A percentile compares a stretch with the other conserved stretches of the same genome.
Evolutionary conservation across 2,113 vertebrate genomes (phyloP).

Genomic region (Amphilophus citrinellus): DNA sequence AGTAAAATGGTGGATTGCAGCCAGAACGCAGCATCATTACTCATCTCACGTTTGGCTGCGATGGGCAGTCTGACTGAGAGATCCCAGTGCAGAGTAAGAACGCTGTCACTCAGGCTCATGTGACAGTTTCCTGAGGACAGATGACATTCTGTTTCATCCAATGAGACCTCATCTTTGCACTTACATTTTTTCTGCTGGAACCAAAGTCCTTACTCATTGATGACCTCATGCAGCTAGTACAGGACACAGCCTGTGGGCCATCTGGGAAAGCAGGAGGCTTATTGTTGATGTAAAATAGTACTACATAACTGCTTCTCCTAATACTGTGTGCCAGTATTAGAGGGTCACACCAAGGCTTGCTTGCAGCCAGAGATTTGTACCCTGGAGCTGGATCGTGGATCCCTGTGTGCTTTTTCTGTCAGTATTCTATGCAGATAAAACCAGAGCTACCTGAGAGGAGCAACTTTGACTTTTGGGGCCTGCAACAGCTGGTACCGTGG

Average conservation of each 20-base stretch:
- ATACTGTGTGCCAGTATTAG: background rate
- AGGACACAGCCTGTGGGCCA: background rate
- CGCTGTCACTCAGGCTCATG: conserved; percentile 37
- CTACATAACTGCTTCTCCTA: background rate
- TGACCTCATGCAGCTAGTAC: no score
- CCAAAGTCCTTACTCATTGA: no score
- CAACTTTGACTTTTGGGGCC: no score
- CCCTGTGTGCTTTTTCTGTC: background rate
- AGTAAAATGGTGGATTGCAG: background rate
- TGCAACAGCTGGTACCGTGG: background rate
- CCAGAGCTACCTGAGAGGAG: background rate
- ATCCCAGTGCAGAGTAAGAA: conserved; percentile 19
- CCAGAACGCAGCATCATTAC: conserved; percentile 21
- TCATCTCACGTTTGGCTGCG: conserved; percentile 27
- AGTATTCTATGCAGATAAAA: background rate
- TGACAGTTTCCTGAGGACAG: conserved; percentile 47
- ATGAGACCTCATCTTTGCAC: conserved; percentile 14
- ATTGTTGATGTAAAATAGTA: background rate
- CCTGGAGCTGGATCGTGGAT: background rate
- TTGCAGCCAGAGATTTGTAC: no score
- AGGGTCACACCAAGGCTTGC: no score
- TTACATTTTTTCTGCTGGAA: background rate
- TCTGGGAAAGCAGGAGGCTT: background rate
- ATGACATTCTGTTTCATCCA: conserved; percentile 40
- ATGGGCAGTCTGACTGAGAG: background rate